These are phyloP conservation scores for Glaucopsyche alexis DNA, from an alignment of 2,888 invertebrate genomes.

Conservation along the genomic window DNA sequence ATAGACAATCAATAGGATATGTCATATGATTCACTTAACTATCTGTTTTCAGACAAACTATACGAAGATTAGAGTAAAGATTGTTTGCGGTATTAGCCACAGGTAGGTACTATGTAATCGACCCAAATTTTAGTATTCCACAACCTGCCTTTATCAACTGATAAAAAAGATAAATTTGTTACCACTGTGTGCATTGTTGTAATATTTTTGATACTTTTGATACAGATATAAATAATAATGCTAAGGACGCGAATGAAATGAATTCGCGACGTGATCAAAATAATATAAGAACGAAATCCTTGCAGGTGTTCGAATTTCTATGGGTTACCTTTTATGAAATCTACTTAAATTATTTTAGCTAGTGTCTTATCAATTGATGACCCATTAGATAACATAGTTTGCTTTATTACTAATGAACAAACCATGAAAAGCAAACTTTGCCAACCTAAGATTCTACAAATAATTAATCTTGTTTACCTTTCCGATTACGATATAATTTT, in stretches of 20 bases:
- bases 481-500: neutral
- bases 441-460: neutral
- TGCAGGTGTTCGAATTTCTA: constrained; percentile 26
- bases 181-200: constrained; percentile 49
- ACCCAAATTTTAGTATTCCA: constrained; percentile 67
- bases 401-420: neutral
- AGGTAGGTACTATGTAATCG: constrained; percentile 53
- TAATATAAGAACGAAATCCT: constrained; percentile 20
- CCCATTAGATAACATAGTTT: neutral
- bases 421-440: neutral
- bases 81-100: constrained; percentile 39
- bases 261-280: constrained; percentile 10
- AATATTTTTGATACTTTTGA: constrained; percentile 39
- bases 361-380: neutral
- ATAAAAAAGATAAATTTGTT: constrained; percentile 75
- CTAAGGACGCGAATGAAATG: constrained; percentile 22
- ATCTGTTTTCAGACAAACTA: constrained; percentile 29
- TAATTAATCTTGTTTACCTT: neutral
- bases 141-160: constrained; percentile 66
- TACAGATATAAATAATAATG: constrained; percentile 28
- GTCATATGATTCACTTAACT: neutral
- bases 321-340: constrained; percentile 12
- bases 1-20: constrained; percentile 7
- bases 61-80: constrained; percentile 17
- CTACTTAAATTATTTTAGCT: neutral